Evolutionary conservation across 92 coral and sea anemone genomes (phyloP), one percentile per base, ranked within the genome.

Genomic region (Bergia sp.): DNA sequence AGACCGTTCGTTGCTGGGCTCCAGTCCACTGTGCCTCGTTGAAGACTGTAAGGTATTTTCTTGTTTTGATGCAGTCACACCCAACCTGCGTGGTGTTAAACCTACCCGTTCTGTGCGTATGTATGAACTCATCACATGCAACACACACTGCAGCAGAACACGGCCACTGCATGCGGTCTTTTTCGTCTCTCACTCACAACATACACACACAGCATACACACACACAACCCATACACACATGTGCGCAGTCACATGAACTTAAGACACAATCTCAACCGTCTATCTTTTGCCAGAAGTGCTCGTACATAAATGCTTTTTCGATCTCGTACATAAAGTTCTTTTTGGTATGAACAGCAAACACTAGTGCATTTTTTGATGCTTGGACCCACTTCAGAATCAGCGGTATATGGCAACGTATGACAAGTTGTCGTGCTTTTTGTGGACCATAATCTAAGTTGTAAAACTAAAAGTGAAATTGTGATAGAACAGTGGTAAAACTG

Each of bases 11-110:
- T 74, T 73, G 36, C 83, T 91, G n/a, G 96, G 92, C 47, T 93
- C 98, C 82, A 95, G 98, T 91, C 97, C 98, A 3, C 91, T 96
- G 79, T 96, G 99, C 91, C 93, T 96, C 74, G 92, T 96, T 49
- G 95, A 94, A 36, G 99, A 91, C 82, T 96, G 99, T 74, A 88
- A 96, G 99, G 99, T 96, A 89, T 87, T 86, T 37, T 85, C 73
- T 18, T 82, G 88, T 80, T 82, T 86, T 88, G 10, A 82, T 64
- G 76, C 69, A 36, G 81, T 79, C 88, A 76, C 75, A 80, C 39
- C 76, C 82, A 77, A 8, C 18, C 79, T 12, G 42, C 53, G 21
- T 18, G 55, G 79, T 79, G 55, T 4, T 69, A 53, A 47, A 67
- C 61, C 79, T 8, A 6, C 38, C 16, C 11, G 7, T 3, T 43